Conservation (phyloP, 2,797 vertebrate genomes). For the Heliangelus exortis region DNA sequence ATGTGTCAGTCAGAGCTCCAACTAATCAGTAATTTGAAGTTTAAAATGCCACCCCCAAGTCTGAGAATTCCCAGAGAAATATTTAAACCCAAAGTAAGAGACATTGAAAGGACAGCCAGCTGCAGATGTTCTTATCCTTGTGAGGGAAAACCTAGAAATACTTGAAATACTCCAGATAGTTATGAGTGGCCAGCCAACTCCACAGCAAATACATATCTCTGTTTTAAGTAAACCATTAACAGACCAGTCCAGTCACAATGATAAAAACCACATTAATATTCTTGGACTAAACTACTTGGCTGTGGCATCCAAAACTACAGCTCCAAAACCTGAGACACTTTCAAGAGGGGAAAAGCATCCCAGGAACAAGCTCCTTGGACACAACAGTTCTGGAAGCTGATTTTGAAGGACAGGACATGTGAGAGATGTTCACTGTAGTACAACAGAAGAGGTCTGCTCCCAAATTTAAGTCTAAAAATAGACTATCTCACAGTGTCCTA, state of each 20-base stretch:
- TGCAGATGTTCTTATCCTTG: conserved; percentile 58
- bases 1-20: not conserved
- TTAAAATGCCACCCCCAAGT: conserved; percentile 7
- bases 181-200: conserved; percentile 23
- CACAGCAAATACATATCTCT: conserved; percentile 24
- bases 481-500: not conserved
- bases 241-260: not conserved
- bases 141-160: conserved; percentile 36
- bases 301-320: not conserved
- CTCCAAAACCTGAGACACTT: not conserved
- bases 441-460: not conserved
- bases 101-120: conserved; percentile 29
- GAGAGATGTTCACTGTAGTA: not conserved
- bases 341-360: not conserved
- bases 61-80: not conserved
- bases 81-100: not conserved
- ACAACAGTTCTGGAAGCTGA: not conserved
- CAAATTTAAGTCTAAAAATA: not conserved
- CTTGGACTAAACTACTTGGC: not conserved
- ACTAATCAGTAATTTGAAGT: not conserved
- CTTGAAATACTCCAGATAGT: conserved; percentile 65
- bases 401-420: not conserved
- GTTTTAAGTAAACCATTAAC: conserved; percentile 55
- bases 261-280: conserved; percentile 37
- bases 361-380: not conserved